Conservation (phyloP, 92 coral and sea anemone genomes). For the Micromussa lordhowensis region DNA sequence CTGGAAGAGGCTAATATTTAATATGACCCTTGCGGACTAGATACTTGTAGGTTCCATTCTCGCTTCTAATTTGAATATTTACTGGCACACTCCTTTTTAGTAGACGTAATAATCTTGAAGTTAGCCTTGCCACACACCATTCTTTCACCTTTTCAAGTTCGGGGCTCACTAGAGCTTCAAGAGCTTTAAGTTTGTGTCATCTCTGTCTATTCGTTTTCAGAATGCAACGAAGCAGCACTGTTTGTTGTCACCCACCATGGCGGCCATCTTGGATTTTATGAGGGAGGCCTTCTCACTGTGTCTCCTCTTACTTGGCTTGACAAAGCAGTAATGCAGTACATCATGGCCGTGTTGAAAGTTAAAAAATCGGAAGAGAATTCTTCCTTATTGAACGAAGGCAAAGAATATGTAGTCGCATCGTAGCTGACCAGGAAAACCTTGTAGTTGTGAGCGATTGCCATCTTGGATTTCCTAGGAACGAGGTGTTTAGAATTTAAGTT, state of each 20-base stretch:
- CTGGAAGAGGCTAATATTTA: too few species aligned
- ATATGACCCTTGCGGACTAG: too few species aligned
- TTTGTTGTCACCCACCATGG: conserved; percentile 95
- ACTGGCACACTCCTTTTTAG: too few species aligned
- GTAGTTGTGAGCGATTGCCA: neutral
- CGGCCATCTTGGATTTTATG: conserved; percentile 96
- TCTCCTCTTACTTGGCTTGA: conserved; percentile 90
- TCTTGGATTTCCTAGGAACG: neutral
- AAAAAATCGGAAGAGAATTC: neutral
- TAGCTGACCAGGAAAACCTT: neutral
- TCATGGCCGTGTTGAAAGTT: conserved; percentile 60
- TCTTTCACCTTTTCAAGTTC: too few species aligned
- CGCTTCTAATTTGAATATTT: too few species aligned
- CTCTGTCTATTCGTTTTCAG: conserved; percentile 35
- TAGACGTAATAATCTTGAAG: too few species aligned
- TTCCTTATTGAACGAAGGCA: neutral
- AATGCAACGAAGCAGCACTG: conserved; percentile 77
- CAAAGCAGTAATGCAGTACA: conserved; percentile 83
- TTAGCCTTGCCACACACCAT: too few species aligned
- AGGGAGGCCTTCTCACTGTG: conserved; percentile 70
- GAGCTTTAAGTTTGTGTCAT: too few species aligned
- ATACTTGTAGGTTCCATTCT: too few species aligned
- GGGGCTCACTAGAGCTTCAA: too few species aligned
- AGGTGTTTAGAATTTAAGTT: neutral
- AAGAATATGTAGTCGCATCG: conserved; percentile 20